Conservation (phyloP, 2,888 invertebrate species). For the Phoenoteleia sp. region DNA sequence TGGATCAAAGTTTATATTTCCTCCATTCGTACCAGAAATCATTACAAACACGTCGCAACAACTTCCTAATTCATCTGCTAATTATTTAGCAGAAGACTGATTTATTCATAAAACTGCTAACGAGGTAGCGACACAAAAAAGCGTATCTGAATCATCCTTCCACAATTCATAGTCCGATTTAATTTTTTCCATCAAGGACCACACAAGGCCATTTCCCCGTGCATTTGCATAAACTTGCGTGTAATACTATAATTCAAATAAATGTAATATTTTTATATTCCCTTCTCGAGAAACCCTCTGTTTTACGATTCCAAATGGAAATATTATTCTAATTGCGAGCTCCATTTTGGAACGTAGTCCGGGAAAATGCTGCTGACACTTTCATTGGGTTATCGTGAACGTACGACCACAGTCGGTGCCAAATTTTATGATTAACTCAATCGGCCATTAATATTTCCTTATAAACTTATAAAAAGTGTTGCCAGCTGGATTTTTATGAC, state of each 20-base stretch:
- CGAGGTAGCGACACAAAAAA: neutral
- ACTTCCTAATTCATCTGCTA: neutral
- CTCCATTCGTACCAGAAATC: neutral
- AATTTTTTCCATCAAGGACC: no score
- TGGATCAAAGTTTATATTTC: conserved; percentile 14
- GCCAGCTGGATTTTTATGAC: no score
- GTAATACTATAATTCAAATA: conserved; percentile 8
- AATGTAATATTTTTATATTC: conserved; percentile 20
- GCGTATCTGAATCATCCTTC: no score
- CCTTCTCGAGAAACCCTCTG: neutral
- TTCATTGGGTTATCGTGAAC: conserved; percentile 3
- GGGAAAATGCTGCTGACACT: neutral
- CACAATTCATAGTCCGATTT: neutral
- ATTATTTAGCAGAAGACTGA: neutral
- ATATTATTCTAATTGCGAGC: conserved; percentile 25
- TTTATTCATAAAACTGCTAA: neutral
- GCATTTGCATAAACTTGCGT: conserved; percentile 5
- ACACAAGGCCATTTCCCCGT: neutral
- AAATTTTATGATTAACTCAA: neutral
- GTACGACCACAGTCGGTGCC: neutral
- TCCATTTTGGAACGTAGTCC: neutral
- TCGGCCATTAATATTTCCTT: neutral
- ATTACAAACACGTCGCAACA: neutral
- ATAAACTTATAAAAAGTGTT: neutral
- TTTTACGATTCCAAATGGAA: conserved; percentile 26